Percentiles rank a stretch among this genome's conserved stretches.
Evolutionary conservation across 2,113 vertebrate genomes (phyloP).

Genomic region (Okapia johnstoni): DNA sequence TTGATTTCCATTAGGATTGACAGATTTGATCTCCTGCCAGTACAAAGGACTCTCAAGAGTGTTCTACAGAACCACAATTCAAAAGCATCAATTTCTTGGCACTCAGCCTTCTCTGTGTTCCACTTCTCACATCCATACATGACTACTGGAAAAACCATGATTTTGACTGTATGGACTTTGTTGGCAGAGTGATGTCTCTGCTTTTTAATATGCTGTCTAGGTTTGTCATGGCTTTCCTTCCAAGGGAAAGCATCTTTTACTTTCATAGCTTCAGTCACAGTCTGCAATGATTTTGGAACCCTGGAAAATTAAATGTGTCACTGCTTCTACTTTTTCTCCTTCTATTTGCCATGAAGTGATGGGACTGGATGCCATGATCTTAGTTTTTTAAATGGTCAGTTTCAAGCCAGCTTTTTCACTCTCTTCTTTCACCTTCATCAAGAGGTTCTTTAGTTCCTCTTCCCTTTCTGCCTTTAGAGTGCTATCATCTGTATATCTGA

Average conservation of each 20-base stretch:
- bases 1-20: not conserved
- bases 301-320: not conserved
- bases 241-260: not conserved
- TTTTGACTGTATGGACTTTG: not conserved
- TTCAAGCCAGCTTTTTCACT: not conserved
- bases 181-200: not conserved
- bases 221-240: not conserved
- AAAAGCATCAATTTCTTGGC: not conserved
- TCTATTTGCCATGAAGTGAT: not conserved
- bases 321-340: not conserved
- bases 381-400: not conserved
- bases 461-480: not conserved
- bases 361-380: not conserved
- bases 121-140: not conserved
- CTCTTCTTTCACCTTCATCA: not conserved
- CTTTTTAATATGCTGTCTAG: not conserved
- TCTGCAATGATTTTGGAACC: not conserved
- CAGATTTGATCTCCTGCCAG: not conserved
- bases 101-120: not conserved
- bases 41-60: not conserved
- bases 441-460: not conserved
- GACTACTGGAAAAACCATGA: not conserved
- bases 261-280: not conserved
- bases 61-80: not conserved
- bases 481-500: not conserved